Evolutionary conservation across 2,888 invertebrate genomes (phyloP), one percentile per base, ranked within the genome.

Genomic region (Oligia strigilis): DNA sequence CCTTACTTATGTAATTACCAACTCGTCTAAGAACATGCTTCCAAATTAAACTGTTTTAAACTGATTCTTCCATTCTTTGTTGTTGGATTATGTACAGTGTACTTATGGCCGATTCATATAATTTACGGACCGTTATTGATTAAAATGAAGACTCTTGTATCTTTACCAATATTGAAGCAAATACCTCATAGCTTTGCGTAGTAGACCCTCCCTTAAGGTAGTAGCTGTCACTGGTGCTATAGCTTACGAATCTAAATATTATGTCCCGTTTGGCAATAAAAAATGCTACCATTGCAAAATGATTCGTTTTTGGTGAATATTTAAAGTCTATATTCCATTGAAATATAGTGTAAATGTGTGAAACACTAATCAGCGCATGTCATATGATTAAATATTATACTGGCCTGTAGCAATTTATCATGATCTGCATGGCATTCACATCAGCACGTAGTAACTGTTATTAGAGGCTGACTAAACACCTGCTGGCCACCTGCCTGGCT

Each of bases 381-480:
- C 58, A 58, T 74, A 40, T 66, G 36, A 65, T 70, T 82, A 29
- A 73, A 72, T 78, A n/a, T 52, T 49, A 6, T 70, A 52, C 69
- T n/a, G 40, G n/a, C 5, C 40, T 69, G 40, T 14, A 49, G 14
- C 29, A 73, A 69, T 62, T 19, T 46, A 60, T 60, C 36, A 83
- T 75, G 52, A 75, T 84, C 75, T 58, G 58, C 74, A 73, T 72
- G 17, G 67, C 69, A 78, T 73, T 46, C 40, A 13, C 40, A 55
- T 80, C 58, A 80, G n/a, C 72, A 70, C 49, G 29, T 43, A 49
- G 5, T 40, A 40, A 62, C 13, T 40, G 14, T 72, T 52, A 82
- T 77, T 82, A 58, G 14, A 82, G 29, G 29, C 29, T 29, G 29
- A 29, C 29, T 29, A 29, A 29, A 29, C 29, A 29, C 29, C 29